phyloP scores from a whole-genome alignment of 2,113 vertebrate genomes.

The Passer domesticus region DNA sequence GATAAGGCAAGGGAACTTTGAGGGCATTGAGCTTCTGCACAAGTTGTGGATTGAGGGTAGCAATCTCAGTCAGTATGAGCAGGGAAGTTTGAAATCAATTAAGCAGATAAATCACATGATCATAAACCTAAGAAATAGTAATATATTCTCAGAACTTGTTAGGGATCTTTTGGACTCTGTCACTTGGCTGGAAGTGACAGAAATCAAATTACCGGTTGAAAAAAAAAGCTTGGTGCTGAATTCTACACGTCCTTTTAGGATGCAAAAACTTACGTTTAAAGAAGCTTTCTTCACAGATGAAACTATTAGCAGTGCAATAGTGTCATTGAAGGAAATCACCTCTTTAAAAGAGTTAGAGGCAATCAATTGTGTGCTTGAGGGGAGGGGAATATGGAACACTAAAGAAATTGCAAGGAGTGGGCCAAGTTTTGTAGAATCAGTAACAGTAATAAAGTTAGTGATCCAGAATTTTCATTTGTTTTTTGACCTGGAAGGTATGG shows the following conservation, averaged over 20 bases:
- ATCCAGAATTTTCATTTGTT: slow-evolving; percentile 66
- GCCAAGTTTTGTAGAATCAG: not conserved
- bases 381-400: slow-evolving; percentile 19
- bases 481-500: not conserved
- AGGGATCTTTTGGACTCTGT: slow-evolving; percentile 65
- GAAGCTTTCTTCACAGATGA: slow-evolving; percentile 34
- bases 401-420: accelerated
- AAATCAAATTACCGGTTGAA: not conserved
- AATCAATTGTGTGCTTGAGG: slow-evolving; percentile 58
- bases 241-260: not conserved
- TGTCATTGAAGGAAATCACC: slow-evolving; percentile 6
- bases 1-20: slow-evolving; percentile 71
- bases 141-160: slow-evolving; percentile 46
- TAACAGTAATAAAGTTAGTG: slow-evolving; percentile 31
- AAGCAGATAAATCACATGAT: slow-evolving; percentile 47
- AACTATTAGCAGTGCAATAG: not conserved
- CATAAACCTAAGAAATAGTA: slow-evolving; percentile 30
- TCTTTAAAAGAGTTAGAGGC: slow-evolving; percentile 47
- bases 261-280: slow-evolving; percentile 61
- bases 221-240: not conserved
- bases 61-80: slow-evolving; percentile 63
- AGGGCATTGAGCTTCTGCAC: slow-evolving; percentile 68
- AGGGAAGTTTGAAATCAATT: slow-evolving; percentile 32
- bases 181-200: slow-evolving; percentile 65
- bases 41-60: slow-evolving; percentile 71